Conservation (phyloP, 2,113 vertebrate species). For the Prionailurus viverrinus region DNA sequence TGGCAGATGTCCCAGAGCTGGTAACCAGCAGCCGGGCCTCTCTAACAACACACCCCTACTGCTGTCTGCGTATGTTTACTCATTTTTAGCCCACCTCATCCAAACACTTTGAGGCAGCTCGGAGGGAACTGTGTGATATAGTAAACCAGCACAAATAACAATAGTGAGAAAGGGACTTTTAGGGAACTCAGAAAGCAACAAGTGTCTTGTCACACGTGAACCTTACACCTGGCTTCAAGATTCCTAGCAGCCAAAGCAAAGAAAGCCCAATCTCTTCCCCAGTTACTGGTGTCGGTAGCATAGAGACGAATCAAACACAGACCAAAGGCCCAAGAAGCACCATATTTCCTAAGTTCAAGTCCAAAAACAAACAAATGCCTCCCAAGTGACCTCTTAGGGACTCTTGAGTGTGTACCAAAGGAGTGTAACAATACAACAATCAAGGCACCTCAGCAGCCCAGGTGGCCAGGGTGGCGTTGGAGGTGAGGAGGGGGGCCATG, state of each 20-base stretch:
- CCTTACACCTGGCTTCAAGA: not conserved
- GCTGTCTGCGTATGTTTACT: conserved; percentile 13
- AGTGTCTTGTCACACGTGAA: not conserved
- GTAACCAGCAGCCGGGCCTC: not conserved
- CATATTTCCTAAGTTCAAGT: conserved; percentile 6
- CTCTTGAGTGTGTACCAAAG: not conserved
- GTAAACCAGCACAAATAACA: not conserved
- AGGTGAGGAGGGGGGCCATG: not conserved
- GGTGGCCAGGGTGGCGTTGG: not conserved
- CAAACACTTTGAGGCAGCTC: conserved; percentile 26
- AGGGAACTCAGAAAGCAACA: not conserved
- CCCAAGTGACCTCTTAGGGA: conserved; percentile 1
- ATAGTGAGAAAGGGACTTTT: not conserved
- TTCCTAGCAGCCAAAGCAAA: conserved; percentile 47
- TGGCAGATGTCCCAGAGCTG: conserved; percentile 39
- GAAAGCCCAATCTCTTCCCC: not conserved
- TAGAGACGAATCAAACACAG: conserved; percentile 46
- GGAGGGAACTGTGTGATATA: not conserved
- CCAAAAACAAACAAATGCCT: conserved; percentile 38
- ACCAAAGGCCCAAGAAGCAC: conserved; percentile 17
- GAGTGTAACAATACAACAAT: not conserved
- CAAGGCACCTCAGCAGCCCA: not conserved
- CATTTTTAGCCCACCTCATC: not conserved
- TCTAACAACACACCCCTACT: not conserved
- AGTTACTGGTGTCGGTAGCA: not conserved